A percentile compares a stretch with the other conserved stretches of the same genome.
These are phyloP conservation scores for Trichopoda pennipes DNA, from an alignment of 2,888 invertebrate genomes.

Conservation along the genomic window DNA sequence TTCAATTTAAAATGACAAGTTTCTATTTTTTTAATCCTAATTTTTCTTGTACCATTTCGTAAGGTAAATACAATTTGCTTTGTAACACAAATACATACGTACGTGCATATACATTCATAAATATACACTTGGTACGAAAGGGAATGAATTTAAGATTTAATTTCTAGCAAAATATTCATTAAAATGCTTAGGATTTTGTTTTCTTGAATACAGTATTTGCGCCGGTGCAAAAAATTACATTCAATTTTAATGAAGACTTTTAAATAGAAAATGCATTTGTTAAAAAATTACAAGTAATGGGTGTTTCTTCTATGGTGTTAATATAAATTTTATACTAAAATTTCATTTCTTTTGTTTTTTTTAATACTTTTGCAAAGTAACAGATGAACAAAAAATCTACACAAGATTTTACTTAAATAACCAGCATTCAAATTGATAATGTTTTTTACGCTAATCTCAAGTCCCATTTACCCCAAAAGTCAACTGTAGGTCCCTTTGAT, in stretches of 20 bases:
- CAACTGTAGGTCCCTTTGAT: too few species aligned
- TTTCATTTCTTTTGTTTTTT: too few species aligned
- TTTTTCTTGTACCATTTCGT: constrained; percentile 24
- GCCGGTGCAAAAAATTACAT: not conserved
- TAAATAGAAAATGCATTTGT: not conserved
- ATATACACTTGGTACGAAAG: not conserved
- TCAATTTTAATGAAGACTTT: constrained; percentile 12
- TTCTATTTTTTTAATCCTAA: constrained; percentile 7
- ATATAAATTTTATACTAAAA: too few species aligned
- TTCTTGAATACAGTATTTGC: not conserved
- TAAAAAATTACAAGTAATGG: too few species aligned
- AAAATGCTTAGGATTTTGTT: not conserved
- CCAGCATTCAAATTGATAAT: too few species aligned
- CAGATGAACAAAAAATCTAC: too few species aligned
- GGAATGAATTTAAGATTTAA: constrained; percentile 13
- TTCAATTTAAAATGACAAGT: constrained; percentile 58
- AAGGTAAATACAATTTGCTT: constrained; percentile 41
- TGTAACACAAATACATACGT: not conserved
- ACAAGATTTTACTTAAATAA: too few species aligned
- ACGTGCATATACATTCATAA: not conserved
- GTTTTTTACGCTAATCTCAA: too few species aligned
- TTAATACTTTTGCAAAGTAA: too few species aligned
- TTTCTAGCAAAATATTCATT: constrained; percentile 11
- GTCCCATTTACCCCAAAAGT: too few species aligned
- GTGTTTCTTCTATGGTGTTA: too few species aligned